A percentile compares a stretch with the other conserved stretches of the same genome.
Conservation (phyloP, 2,797 vertebrate genomes). For the Ctenosaura bakeri region DNA sequence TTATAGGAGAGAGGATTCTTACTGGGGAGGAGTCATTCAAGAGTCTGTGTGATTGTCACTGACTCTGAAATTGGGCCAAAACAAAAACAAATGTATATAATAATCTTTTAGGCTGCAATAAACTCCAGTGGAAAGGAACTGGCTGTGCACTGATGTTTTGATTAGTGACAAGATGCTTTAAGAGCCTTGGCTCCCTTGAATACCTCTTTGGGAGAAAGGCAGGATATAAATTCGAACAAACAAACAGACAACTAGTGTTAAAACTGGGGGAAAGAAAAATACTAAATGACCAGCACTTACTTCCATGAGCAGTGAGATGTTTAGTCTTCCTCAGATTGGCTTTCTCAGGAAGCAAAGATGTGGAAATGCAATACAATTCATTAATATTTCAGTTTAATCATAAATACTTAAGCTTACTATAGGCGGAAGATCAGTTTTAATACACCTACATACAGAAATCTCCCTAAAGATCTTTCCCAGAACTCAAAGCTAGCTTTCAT, state of each 20-base stretch:
- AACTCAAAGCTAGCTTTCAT: neutral
- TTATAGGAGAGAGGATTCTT: too few relatives aligned
- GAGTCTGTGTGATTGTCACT: neutral
- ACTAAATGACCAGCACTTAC: neutral
- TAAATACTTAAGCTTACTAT: neutral
- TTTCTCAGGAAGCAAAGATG: neutral
- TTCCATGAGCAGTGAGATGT: neutral
- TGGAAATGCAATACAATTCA: neutral
- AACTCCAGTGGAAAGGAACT: too few relatives aligned
- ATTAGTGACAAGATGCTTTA: neutral
- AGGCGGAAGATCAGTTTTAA: neutral
- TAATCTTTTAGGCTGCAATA: too few relatives aligned
- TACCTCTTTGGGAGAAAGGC: too few relatives aligned
- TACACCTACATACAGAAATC: neutral
- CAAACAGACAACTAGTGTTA: neutral
- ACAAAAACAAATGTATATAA: neutral
- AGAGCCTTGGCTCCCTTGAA: neutral
- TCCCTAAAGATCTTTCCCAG: neutral
- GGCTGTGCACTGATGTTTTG: too few relatives aligned
- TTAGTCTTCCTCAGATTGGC: neutral
- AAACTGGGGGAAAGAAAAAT: neutral
- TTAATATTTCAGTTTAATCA: neutral
- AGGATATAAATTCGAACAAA: too few relatives aligned
- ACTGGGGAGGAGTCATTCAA: neutral
- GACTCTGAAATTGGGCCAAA: neutral